phyloP scores from a whole-genome alignment of 2,888 invertebrate species.

The Pyrochroa serraticornis region DNA sequence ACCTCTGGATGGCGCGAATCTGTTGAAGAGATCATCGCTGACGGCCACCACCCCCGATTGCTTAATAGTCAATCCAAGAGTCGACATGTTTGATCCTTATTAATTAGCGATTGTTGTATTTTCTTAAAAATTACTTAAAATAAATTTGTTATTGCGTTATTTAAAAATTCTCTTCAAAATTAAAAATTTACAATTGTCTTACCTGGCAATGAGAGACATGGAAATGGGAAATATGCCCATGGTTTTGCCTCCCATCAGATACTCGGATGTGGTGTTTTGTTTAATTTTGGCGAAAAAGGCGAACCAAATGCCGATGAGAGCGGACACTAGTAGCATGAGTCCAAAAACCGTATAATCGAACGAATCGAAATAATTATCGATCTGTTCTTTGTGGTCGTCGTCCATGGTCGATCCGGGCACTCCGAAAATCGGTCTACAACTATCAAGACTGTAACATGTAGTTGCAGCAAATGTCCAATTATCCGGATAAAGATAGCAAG shows the following conservation, averaged over 20 bases:
- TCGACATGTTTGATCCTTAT: conserved; percentile 13
- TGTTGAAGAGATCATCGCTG: conserved; percentile 48
- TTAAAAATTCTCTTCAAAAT: too few relatives aligned
- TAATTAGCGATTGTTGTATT: neutral
- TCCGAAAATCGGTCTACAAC: conserved; percentile 11
- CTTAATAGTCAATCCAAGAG: neutral
- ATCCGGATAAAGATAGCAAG: conserved; percentile 43
- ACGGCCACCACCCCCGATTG: conserved; percentile 35
- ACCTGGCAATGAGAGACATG: conserved; percentile 80
- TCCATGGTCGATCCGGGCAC: neutral
- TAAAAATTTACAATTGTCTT: conserved; percentile 56
- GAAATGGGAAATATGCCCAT: conserved; percentile 82
- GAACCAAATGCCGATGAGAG: conserved; percentile 73
- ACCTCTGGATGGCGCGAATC: conserved; percentile 52
- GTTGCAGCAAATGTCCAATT: conserved; percentile 5
- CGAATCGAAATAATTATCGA: conserved; percentile 61
- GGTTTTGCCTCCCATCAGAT: conserved; percentile 75
- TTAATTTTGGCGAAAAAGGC: conserved; percentile 72
- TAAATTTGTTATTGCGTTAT: too few relatives aligned
- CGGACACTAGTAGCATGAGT: conserved; percentile 68
- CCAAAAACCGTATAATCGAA: conserved; percentile 72
- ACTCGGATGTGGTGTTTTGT: conserved; percentile 73
- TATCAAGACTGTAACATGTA: conserved; percentile 7
- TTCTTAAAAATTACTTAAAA: too few relatives aligned
- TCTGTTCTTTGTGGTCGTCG: conserved; percentile 22